Evolutionary conservation across 2,888 invertebrate genomes (phyloP), one percentile per base, ranked within the genome.

Genomic region (Periphyllus acericola): DNA sequence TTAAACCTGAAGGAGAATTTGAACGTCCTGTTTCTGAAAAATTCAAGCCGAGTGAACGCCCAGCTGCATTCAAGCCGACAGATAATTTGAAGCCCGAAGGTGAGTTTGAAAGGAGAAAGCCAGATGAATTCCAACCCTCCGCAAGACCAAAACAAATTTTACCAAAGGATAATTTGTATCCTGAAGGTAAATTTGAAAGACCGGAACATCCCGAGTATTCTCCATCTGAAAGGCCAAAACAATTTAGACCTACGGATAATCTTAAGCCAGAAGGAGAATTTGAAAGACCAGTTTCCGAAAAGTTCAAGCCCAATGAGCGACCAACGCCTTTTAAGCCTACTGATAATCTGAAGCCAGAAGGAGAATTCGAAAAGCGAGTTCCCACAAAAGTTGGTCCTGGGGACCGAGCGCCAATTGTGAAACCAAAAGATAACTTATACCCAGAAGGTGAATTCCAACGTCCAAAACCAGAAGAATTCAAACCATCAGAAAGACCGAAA

Each of bases 231-330:
- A 90, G 92, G 75, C 91, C 91, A 29, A 90, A 91, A 75, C 91
- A 91, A 34, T 90, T 89, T 1, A 89, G 71, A 11, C 89, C 89
- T 0, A 83, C 94, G 90, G 94, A 95, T 91, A 89, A 90, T 36
- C 91, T 95, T 4, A 93, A 93, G 91, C 94, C 95, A 93, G 95
- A 95, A 91, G 95, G 95, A 0, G 93, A 92, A 80, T 93, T 94
- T 81, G 93, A 85, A 17, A 90, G 90, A 75, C 85, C 83, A 91
- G 90, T 92, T 1, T 40, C n/a, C 92, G 92, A 75, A 90, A 91
- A 92, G 74, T 93, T 92, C 90, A 91, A 90, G 5, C 93, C 93
- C 14, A 93, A 93, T 36, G 94, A 94, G 88, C 91, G 93, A 21
- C 92, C 91, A 17, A 91, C 90, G 40, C 92, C 91, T 60, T 92